Evolutionary conservation across 2,888 invertebrate genomes (phyloP).

Genomic region (Sipunculus nudus): DNA sequence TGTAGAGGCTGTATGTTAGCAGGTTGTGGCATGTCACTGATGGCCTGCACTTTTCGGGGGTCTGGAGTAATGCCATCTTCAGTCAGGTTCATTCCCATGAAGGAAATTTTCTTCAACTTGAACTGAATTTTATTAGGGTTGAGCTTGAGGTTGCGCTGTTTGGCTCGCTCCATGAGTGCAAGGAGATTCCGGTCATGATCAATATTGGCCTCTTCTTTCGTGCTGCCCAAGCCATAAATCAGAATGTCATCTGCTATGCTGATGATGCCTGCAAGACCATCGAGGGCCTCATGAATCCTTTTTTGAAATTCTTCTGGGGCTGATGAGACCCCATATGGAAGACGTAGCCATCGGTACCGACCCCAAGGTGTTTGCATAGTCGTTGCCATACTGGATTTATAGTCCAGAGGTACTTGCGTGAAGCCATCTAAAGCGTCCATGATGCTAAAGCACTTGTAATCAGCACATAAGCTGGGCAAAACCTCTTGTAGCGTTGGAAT

Average conservation of each 20-base stretch:
- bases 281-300: constrained; percentile 7
- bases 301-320: constrained; percentile 20
- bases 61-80: constrained; percentile 9
- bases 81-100: constrained; percentile 2
- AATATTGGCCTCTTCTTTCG: constrained; percentile 8
- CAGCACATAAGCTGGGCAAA: neutral
- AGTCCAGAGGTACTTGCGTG: constrained; percentile 8
- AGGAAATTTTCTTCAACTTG: constrained; percentile 5
- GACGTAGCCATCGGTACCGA: constrained; percentile 11
- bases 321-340: constrained; percentile 10
- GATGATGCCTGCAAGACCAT: neutral
- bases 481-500: constrained; percentile 11
- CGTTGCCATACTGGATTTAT: neutral
- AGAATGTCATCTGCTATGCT: constrained; percentile 15
- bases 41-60: constrained; percentile 9
- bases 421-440: constrained; percentile 11
- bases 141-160: neutral
- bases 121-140: constrained; percentile 1
- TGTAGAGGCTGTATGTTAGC: neutral
- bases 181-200: constrained; percentile 7
- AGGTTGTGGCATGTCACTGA: constrained; percentile 12
- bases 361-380: constrained; percentile 16
- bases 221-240: constrained; percentile 10
- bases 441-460: constrained; percentile 4
- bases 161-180: constrained; percentile 12